Percentiles rank a stretch among this genome's conserved stretches.
These are phyloP conservation scores for Daubentonia madagascariensis DNA, from an alignment of 2,113 vertebrate species.

Conservation along the genomic window DNA sequence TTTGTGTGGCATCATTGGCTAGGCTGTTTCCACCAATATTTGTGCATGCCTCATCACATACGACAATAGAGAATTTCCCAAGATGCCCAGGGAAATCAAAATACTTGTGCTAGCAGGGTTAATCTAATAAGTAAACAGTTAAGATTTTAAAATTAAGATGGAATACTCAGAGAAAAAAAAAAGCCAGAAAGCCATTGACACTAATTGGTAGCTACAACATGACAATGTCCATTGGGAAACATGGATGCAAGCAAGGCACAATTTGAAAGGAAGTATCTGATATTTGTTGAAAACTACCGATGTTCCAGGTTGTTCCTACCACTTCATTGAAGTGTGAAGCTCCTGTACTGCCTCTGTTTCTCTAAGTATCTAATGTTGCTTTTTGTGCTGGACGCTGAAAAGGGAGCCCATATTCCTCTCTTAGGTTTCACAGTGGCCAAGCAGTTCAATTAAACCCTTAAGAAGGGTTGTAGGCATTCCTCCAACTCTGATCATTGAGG, in stretches of 20 bases:
- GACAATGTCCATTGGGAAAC: slow-evolving; percentile 73
- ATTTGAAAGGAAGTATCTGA: slow-evolving; percentile 73
- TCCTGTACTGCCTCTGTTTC: slow-evolving; percentile 44
- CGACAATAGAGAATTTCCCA: slow-evolving; percentile 75
- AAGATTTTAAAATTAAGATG: slow-evolving; percentile 71
- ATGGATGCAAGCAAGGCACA: slow-evolving; percentile 34
- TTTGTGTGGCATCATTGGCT: slow-evolving; percentile 78
- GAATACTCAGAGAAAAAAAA: slow-evolving; percentile 62
- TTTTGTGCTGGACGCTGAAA: not conserved
- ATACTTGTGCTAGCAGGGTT: slow-evolving; percentile 78
- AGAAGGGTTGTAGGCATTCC: not conserved
- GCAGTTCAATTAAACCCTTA: not conserved
- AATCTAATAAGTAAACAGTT: slow-evolving; percentile 80
- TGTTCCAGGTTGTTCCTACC: slow-evolving; percentile 47
- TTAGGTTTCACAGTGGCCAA: not conserved
- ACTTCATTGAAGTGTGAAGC: slow-evolving; percentile 49
- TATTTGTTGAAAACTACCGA: slow-evolving; percentile 47
- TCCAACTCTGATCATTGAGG: not conserved
- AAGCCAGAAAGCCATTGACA: slow-evolving; percentile 77
- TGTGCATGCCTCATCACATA: slow-evolving; percentile 77
- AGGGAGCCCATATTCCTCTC: not conserved
- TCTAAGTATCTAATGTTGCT: not conserved
- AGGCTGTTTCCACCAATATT: slow-evolving; percentile 75
- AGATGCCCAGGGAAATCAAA: slow-evolving; percentile 78
- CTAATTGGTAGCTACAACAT: slow-evolving; percentile 76